Base-by-base conservation (phyloP, 2,113 vertebrate species). In the Strigops habroptila region DNA sequence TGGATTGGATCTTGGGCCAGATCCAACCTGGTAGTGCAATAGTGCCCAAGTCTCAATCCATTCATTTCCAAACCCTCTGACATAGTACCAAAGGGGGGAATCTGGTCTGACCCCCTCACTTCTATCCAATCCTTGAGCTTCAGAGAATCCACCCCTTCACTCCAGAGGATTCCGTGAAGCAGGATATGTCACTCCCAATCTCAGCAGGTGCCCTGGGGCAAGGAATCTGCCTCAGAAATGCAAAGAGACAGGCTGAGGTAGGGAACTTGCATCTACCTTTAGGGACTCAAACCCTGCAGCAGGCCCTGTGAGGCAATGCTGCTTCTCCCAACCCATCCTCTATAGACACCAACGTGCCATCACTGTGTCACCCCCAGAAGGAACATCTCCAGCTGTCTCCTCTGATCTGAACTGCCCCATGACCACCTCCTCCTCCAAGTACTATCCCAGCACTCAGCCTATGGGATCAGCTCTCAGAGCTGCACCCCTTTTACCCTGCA, bases 241-340 rank as follows among this genome's bases (percentile, higher is more conserved):
- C 55, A 49, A 75, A 2, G 51, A 74, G 90, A 67, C 91, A 90
- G 95, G 97, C 98, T 98, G 98, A 98, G 98, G 98, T 98, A 98
- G 98, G 98, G 97, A 97, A 93, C 53, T n/a, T 5, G 90, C 94
- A 76, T 59, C 75, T 85, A 64, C 91, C 71, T 63, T 48, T 46
- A 78, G 48, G 3, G 37, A 71, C 95, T 82, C 64, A 53, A 90
- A 83, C 53, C 88, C 93, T 70, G 71, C 14, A 77, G 59, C 81
- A 77, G 59, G 31, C 79, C 84, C 57, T 3, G 2, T 1, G 33
- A 88, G 73, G 94, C 84, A 46, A 65, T 12, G 39, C 94, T 14
- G 43, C 95, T 77, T 68, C 91, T 85, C 87, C 92, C 92, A 95
- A 88, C 97, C 57, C 35, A 69, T 92, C 96, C 96, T 94, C 62